Base-by-base conservation (phyloP, 1,140 invertebrate species). In the Solenopsis fugax region DNA sequence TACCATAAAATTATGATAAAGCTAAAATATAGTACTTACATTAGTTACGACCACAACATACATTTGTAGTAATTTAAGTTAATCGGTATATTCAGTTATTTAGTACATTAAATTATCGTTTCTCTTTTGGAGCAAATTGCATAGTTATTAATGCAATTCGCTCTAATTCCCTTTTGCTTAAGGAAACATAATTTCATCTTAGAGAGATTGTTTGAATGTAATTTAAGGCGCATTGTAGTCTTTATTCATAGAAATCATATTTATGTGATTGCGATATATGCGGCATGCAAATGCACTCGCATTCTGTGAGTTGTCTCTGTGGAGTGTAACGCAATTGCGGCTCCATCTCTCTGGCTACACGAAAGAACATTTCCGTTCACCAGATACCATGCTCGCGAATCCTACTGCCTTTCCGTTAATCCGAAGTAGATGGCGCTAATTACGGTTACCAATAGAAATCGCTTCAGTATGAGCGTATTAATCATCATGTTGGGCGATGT, bases 301-400 rank as follows among this genome's bases (percentile, higher is more conserved):
- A 56, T n/a, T 81, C n/a, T 12, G 9, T 41, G 29, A 50, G 34
- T 69, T 41, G 60, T 18, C 29, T 45, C 16, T 72, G 13, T 72
- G 0, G 21, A 72, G 48, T 41, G 21, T 48, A 86, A 91, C 37
- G 65, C 87, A 91, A 76, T 77, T 81, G 87, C 64, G 90, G 87
- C 90, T 90, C 90, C 90, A 90, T 91, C 90, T 91, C 75, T 78
- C 85, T 77, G 85, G 60, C 21, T 34, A 7, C 24, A 48, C 41
- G 34, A 60, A 85, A 82, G 69, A 34, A 73, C 67, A 48, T 65
- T 60, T 85, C 64, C 37, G 29, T 76, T 84, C 84, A 34, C 73
- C 41, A 60, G 52, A 78, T 85, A 78, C 56, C 24, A 65, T 72
- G 24, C 65, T 69, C 37, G 50, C 50, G n/a, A 81, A 34, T 78